phyloP scores from a whole-genome alignment of 2,113 vertebrate species.

The Taurulus bubalis region DNA sequence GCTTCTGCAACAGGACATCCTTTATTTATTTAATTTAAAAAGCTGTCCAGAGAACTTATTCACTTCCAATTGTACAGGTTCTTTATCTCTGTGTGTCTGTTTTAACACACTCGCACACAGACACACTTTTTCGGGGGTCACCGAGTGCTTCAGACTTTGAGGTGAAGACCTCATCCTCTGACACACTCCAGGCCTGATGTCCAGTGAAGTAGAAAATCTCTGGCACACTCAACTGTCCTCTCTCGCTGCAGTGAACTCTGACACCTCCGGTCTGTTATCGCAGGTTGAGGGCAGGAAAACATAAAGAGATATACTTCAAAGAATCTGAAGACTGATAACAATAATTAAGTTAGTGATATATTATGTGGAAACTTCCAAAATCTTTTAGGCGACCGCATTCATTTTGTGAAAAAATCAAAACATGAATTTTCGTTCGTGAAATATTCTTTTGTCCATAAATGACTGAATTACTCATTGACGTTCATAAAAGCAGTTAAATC shows the following conservation, averaged over 20 bases:
- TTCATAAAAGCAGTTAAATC: not conserved
- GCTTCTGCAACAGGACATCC: not conserved
- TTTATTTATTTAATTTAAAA: not conserved
- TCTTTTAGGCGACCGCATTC: not conserved
- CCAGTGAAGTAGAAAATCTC: slow-evolving; percentile 55
- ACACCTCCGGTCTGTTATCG: slow-evolving; percentile 19
- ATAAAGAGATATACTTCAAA: not conserved
- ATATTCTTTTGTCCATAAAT: too few species aligned
- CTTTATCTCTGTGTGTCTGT: not conserved
- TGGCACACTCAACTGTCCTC: slow-evolving; percentile 32
- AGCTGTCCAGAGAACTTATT: not conserved
- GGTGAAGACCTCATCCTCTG: slow-evolving; percentile 27
- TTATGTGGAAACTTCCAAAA: not conserved
- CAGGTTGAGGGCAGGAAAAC: not conserved
- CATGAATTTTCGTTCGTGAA: too few species aligned
- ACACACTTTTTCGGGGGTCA: slow-evolving; percentile 1
- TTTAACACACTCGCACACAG: slow-evolving; percentile 10
- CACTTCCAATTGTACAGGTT: not conserved
- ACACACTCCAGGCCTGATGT: slow-evolving; percentile 66
- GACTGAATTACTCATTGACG: not conserved
- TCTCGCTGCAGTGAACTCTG: slow-evolving; percentile 33
- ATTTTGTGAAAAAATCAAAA: not conserved
- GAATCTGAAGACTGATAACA: not conserved
- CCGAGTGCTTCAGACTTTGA: slow-evolving; percentile 23
- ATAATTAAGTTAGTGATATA: not conserved